A percentile compares a stretch with the other conserved stretches of the same genome.
phyloP scores from a whole-genome alignment of 2,888 invertebrate species.

The Seira musarum region DNA sequence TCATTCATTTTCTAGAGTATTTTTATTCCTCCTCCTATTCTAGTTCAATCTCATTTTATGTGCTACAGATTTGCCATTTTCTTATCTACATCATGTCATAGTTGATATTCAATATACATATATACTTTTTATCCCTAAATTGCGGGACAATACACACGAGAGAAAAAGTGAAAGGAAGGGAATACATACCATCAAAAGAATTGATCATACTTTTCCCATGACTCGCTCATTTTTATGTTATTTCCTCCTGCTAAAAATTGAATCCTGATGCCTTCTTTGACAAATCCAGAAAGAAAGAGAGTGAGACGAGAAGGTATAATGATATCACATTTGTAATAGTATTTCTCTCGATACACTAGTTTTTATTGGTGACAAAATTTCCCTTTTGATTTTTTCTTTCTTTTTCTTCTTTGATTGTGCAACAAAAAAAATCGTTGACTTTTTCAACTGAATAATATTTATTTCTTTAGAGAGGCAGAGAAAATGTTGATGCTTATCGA shows the following conservation, averaged over 20 bases:
- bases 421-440: conserved; percentile 3
- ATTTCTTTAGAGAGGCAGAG: not conserved
- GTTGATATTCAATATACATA: too few relatives aligned
- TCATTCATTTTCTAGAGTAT: conserved; percentile 15
- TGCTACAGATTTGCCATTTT: conserved; percentile 13
- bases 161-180: too few relatives aligned
- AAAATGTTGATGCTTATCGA: conserved; percentile 17
- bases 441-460: conserved; percentile 16
- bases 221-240: not conserved
- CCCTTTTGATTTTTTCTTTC: not conserved
- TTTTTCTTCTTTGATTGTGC: conserved; percentile 5
- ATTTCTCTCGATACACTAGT: not conserved
- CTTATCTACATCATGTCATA: conserved; percentile 9
- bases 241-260: not conserved
- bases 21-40: too few relatives aligned
- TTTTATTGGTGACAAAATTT: not conserved
- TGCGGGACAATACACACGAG: too few relatives aligned
- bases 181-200: not conserved
- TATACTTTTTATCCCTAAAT: not conserved
- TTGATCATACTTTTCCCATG: conserved; percentile 8
- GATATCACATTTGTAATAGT: not conserved
- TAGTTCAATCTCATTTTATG: conserved; percentile 16
- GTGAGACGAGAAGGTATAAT: not conserved
- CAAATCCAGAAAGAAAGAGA: not conserved
- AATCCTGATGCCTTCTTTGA: not conserved